These are phyloP conservation scores for Luehdorfia chinensis DNA, from an alignment of 1,140 invertebrate genomes.

Conservation along the genomic window DNA sequence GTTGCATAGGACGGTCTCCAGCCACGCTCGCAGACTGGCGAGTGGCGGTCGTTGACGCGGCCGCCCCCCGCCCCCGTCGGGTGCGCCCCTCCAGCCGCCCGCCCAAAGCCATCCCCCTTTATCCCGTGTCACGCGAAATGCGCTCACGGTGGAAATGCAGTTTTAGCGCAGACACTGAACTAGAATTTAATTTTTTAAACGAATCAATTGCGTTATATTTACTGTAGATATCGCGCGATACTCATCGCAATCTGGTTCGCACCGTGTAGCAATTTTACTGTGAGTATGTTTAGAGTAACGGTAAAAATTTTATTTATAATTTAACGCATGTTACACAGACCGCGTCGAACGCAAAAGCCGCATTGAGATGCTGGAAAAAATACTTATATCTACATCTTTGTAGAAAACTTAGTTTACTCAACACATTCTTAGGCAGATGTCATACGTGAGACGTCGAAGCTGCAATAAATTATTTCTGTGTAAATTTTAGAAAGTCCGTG, in stretches of 20 bases:
- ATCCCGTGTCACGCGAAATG: constrained; percentile 37
- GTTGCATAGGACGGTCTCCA: constrained; percentile 43
- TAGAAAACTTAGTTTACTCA: too few relatives aligned
- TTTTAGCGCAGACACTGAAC: constrained; percentile 13
- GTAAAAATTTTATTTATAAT: too few relatives aligned
- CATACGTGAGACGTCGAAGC: background rate
- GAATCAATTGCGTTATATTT: constrained; percentile 3
- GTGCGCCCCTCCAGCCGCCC: constrained; percentile 45
- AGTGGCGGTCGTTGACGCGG: constrained; percentile 70
- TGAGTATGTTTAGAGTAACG: too few relatives aligned
- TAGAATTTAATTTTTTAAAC: constrained; percentile 6
- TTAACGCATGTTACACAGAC: too few relatives aligned
- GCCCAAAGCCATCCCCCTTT: constrained; percentile 50
- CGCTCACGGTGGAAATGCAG: constrained; percentile 19
- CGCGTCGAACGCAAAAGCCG: too few relatives aligned
- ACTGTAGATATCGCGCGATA: constrained; percentile 4
- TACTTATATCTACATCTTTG: too few relatives aligned
- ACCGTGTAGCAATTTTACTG: too few relatives aligned
- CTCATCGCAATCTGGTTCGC: too few relatives aligned
- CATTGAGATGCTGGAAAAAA: too few relatives aligned
- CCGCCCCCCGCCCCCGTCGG: constrained; percentile 20
- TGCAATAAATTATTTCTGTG: too few relatives aligned
- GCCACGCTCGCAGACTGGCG: constrained; percentile 51
- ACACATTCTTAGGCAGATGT: too few relatives aligned
- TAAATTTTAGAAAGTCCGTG: too few relatives aligned